Evolutionary conservation across 2,113 vertebrate genomes (phyloP), one percentile per base, ranked within the genome.

Genomic region (Ammodramus savannarum): DNA sequence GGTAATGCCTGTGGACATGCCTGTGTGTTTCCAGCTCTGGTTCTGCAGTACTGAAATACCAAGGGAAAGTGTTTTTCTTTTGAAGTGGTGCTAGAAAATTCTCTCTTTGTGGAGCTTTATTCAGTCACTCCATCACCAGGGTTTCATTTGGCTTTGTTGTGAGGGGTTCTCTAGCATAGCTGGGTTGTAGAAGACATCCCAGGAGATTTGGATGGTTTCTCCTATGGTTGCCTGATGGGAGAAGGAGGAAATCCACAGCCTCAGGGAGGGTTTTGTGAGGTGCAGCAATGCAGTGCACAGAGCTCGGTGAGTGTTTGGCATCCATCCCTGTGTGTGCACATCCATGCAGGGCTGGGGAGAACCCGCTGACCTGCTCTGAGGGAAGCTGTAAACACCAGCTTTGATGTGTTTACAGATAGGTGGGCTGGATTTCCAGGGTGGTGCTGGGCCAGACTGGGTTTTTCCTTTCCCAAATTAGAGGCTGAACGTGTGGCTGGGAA

Each of bases 401-500:
- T 52, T 65, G 79, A 55, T 57, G 55, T 58, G 14, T 58, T 58
- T 58, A 58, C 21, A 76, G 49, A 29, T 31, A 36, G 38, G 34
- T 77, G 87, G 86, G 73, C 84, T 92, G 65, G 25, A 7, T 74
- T 94, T 74, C 86, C 55, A 41, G 59, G 89, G 17, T 31, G 38
- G 59, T 1, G 11, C 72, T 1, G 6, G 48, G 67, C 73, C 65
- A 78, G 87, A 9, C 68, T 59, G 26, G 71, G 5, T 87, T 89
- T 93, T 87, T 85, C 57, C 77, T 55, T 74, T 85, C 65, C 76
- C 57, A 87, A 81, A 93, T 87, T 91, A 91, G 69, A 87, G 44
- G 77, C 48, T 84, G 49, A 63, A 22, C 0, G 0, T 32, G 59
- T 18, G 69, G 36, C 67, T 90, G 67, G 62, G 48, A 85, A 8